These are phyloP conservation scores for Heliconius himera DNA, from an alignment of 1,140 invertebrate species.

Conservation along the genomic window DNA sequence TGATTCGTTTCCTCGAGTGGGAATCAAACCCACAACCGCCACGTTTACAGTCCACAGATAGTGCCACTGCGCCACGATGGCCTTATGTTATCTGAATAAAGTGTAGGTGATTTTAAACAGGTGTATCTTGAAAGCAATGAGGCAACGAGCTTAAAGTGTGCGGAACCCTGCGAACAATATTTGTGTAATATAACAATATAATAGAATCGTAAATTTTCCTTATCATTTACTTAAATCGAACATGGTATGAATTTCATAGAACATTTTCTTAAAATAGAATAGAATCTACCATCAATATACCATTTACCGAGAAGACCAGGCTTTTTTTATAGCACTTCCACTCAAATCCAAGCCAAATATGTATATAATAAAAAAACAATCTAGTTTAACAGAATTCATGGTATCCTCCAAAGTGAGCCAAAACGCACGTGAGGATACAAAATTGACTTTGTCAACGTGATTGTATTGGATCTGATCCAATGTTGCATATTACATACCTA, in stretches of 20 bases:
- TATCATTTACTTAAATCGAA: background rate
- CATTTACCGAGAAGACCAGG: background rate
- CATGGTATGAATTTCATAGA: background rate
- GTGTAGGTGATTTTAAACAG: no score
- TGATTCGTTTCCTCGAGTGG: no score
- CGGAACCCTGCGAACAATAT: no score
- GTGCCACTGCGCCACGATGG: no score
- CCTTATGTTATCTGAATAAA: no score
- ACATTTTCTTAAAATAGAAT: background rate
- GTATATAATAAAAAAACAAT: background rate
- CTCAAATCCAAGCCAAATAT: constrained; percentile 23
- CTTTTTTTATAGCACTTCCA: background rate
- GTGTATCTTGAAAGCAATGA: no score
- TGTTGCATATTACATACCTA: constrained; percentile 1
- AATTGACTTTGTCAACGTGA: constrained; percentile 29
- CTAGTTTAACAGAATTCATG: constrained; percentile 12
- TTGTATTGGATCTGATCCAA: constrained; percentile 11
- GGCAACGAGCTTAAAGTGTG: no score
- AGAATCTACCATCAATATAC: background rate
- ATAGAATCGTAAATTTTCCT: background rate
- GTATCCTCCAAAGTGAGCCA: background rate
- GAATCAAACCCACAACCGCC: no score
- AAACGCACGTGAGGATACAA: constrained; percentile 19
- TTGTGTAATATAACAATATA: background rate
- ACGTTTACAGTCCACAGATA: no score